phyloP scores from a whole-genome alignment of 2,113 vertebrate species.

The Labrus mixtus region DNA sequence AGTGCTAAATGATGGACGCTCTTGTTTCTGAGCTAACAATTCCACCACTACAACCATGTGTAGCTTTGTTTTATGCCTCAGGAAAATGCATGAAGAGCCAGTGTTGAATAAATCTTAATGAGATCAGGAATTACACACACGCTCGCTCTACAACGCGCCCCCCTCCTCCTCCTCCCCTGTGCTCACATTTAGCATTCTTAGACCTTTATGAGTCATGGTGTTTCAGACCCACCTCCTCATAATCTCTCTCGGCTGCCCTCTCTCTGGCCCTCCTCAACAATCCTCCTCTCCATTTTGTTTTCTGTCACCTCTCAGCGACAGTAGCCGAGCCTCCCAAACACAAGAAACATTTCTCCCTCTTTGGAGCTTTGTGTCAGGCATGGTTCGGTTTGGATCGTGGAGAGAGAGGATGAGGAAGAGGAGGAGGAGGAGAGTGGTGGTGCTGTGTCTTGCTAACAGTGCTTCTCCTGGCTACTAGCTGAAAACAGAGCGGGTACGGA shows the following conservation, averaged over 20 bases:
- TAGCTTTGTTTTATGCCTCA: not conserved
- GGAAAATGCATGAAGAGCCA: not conserved
- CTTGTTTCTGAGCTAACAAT: not conserved
- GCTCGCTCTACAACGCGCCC: not conserved
- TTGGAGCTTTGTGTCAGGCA: slow-evolving; percentile 32
- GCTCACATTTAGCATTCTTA: slow-evolving; percentile 26
- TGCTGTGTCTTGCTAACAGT: slow-evolving; percentile 30
- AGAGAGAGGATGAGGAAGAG: not conserved
- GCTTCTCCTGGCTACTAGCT: slow-evolving; percentile 43
- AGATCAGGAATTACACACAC: slow-evolving; percentile 48
- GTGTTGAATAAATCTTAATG: slow-evolving; percentile 44
- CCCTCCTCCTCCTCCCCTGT: not conserved
- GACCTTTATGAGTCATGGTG: slow-evolving; percentile 58
- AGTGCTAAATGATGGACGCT: not conserved
- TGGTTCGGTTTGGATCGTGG: slow-evolving; percentile 20
- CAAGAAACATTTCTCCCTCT: slow-evolving; percentile 8
- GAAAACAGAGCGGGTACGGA: slow-evolving; percentile 15
- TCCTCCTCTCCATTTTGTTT: slow-evolving; percentile 61
- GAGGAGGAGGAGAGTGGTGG: not conserved
- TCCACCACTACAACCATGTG: not conserved
- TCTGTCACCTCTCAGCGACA: slow-evolving; percentile 42
- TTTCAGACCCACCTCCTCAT: slow-evolving; percentile 51
- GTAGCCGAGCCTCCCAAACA: slow-evolving; percentile 17
- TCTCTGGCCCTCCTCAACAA: slow-evolving; percentile 40
- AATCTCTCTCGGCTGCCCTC: slow-evolving; percentile 58